These are phyloP conservation scores for Dryoscopus gambensis DNA, from an alignment of 2,113 vertebrate genomes.

Conservation along the genomic window DNA sequence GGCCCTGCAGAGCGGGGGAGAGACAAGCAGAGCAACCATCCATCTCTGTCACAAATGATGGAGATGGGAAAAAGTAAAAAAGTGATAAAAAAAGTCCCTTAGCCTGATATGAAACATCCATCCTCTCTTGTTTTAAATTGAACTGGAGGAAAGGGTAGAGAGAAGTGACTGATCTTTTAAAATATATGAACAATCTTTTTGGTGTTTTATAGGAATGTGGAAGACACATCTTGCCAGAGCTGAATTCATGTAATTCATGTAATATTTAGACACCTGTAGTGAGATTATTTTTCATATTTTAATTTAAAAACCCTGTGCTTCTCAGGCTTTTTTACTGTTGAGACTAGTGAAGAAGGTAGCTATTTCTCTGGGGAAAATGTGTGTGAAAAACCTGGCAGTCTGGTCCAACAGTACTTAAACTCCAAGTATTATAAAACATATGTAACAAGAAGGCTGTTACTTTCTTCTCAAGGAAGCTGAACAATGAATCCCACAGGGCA, in stretches of 20 bases:
- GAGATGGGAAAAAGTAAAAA: neutral
- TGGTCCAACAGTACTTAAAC: neutral
- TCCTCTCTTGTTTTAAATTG: neutral
- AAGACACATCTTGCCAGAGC: neutral
- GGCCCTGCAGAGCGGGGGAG: neutral
- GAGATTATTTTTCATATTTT: constrained; percentile 32
- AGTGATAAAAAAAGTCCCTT: neutral
- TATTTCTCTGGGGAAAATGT: constrained; percentile 2
- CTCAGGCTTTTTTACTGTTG: neutral
- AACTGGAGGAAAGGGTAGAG: neutral
- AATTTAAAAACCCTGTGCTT: neutral
- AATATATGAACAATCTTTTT: neutral
- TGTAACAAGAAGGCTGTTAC: neutral
- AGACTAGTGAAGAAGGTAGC: neutral
- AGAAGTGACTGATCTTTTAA: neutral
- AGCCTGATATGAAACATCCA: neutral
- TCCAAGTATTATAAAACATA: neutral
- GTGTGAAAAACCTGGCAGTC: neutral
- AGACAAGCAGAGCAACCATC: neutral
- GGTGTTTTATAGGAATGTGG: neutral
- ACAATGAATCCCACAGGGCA: neutral
- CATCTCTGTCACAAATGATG: neutral
- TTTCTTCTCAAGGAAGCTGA: neutral
- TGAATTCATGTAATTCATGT: neutral
- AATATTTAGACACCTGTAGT: constrained; percentile 7